These are phyloP conservation scores for Coturnix japonica DNA, from an alignment of 2,113 vertebrate species.

Conservation along the genomic window DNA sequence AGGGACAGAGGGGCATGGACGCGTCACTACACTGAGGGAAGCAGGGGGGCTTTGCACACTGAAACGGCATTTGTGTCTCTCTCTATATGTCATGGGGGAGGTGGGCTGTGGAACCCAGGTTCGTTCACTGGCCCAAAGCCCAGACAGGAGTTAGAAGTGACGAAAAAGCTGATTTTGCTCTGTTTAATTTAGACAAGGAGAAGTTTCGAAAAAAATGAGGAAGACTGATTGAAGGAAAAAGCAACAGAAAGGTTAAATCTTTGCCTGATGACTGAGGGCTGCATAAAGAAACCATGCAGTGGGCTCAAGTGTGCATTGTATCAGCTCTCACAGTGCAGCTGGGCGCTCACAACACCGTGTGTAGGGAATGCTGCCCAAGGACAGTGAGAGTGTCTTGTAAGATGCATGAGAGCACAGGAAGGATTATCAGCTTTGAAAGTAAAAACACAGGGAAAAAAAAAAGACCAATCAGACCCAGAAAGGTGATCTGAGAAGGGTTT, in stretches of 20 bases:
- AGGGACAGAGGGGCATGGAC: accelerated
- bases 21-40: not conserved
- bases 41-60: not conserved
- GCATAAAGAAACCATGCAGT: not conserved
- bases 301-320: accelerated
- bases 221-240: not conserved
- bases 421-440: not conserved
- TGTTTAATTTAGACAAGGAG: not conserved
- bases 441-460: not conserved
- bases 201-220: not conserved
- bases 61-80: not conserved
- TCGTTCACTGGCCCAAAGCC: not conserved
- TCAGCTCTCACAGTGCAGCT: not conserved
- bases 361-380: not conserved
- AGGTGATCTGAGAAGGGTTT: not conserved
- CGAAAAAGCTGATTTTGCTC: not conserved
- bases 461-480: not conserved
- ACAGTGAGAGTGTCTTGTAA: constrained; percentile 14
- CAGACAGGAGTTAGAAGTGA: not conserved
- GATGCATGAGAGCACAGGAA: not conserved
- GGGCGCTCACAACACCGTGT: not conserved
- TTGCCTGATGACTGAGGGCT: not conserved
- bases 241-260: not conserved
- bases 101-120: not conserved
- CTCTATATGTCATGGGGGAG: not conserved